Percentiles rank a stretch among this genome's conserved stretches.
Evolutionary conservation across 1,140 invertebrate genomes (phyloP).

Genomic region (Cataglyphis hispanica): DNA sequence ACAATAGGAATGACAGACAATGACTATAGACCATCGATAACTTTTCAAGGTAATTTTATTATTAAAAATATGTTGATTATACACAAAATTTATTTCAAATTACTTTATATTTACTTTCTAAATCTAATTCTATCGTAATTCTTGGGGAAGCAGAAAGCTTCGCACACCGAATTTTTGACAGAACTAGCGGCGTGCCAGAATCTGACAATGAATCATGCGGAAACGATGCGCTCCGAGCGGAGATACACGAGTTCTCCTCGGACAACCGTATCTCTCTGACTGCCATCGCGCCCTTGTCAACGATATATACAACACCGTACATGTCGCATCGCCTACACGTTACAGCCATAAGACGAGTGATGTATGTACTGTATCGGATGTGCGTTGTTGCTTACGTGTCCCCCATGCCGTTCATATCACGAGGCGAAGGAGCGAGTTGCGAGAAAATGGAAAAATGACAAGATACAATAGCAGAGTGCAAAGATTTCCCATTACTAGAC

Average conservation of each 20-base stretch:
- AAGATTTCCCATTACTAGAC: background rate
- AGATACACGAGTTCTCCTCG: slow-evolving; percentile 13
- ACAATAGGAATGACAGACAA: no score
- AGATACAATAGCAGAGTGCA: background rate
- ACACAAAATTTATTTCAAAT: no score
- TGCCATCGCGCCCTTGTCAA: slow-evolving; percentile 38
- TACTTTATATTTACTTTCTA: no score
- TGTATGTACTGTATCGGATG: background rate
- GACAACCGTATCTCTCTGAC: slow-evolving; percentile 18
- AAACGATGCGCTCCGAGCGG: slow-evolving; percentile 28
- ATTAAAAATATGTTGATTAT: no score
- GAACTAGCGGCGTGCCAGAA: slow-evolving; percentile 31
- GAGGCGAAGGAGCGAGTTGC: background rate
- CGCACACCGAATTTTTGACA: no score
- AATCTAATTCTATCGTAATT: no score
- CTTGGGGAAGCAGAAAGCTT: background rate
- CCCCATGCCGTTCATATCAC: background rate
- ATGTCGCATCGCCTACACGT: background rate
- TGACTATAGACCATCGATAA: no score
- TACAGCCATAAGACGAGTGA: slow-evolving; percentile 1
- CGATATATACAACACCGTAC: slow-evolving; percentile 37
- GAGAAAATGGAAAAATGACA: background rate
- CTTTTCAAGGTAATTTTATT: no score
- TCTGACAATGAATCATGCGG: slow-evolving; percentile 53
- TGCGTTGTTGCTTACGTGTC: background rate